These are phyloP conservation scores for Leptinotarsa rubiginosa DNA, from an alignment of 2,888 invertebrate genomes.

Conservation along the genomic window DNA sequence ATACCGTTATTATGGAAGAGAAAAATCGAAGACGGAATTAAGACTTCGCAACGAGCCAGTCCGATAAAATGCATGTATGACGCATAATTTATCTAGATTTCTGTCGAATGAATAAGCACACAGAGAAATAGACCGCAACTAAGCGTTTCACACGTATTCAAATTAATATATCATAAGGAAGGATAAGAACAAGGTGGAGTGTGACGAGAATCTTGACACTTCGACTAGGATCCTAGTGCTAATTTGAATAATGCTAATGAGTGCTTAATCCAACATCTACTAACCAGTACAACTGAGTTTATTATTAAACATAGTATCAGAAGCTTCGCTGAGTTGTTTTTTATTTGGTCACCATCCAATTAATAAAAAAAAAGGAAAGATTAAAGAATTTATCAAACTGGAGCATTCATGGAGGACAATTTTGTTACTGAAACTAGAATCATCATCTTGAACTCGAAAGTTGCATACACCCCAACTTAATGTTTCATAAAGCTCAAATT, in stretches of 20 bases:
- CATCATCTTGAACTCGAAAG: no score
- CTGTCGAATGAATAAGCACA: slow-evolving; percentile 27
- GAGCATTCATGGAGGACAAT: no score
- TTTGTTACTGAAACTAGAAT: no score
- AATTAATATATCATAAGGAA: slow-evolving; percentile 26
- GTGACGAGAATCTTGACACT: not conserved
- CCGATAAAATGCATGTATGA: slow-evolving; percentile 34
- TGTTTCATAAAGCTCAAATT: no score
- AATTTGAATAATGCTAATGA: not conserved
- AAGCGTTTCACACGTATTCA: slow-evolving; percentile 32
- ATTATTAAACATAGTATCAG: no score
- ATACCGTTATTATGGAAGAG: slow-evolving; percentile 23
- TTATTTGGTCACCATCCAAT: no score
- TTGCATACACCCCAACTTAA: no score
- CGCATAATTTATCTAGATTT: slow-evolving; percentile 37
- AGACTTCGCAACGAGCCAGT: slow-evolving; percentile 28
- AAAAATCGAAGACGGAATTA: slow-evolving; percentile 30
- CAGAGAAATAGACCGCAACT: slow-evolving; percentile 37
- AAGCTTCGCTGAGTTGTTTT: no score
- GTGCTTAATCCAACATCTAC: not conserved
- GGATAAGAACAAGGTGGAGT: slow-evolving; percentile 23
- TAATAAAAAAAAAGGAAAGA: no score
- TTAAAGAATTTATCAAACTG: no score
- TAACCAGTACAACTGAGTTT: not conserved
- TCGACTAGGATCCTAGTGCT: no score